Evolutionary conservation across 2,888 invertebrate species (phyloP), one percentile per base, ranked within the genome.

Genomic region (Sarcophaga subvicina): DNA sequence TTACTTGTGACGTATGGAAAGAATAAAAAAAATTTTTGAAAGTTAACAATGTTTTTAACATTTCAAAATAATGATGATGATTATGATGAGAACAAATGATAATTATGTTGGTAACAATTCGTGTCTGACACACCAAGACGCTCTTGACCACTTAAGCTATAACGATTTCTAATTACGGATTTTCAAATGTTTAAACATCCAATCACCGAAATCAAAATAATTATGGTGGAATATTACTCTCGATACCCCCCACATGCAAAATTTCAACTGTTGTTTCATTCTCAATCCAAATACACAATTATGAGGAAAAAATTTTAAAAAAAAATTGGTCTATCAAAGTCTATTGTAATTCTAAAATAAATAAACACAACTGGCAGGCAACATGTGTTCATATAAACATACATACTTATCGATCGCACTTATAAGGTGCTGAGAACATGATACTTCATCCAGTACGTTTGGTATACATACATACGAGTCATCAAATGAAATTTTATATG

Each of bases 391-490:
- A 59, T 60, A 59, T 14, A 62, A 88, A 80, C 60, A 59, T 62
- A 22, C 22, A 22, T 22, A 73, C 80, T 73, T 67, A 73, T 67
- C 11, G 66, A 67, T 67, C 6, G 66, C 90, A 89, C 91, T 90
- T 91, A 90, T 90, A 91, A 90, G 91, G 91, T 89, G 90, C 90
- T 89, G 90, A 90, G 90, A 90, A 91, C 90, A 90, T 89, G 59
- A 75, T 75, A 63, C 78, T 78, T 77, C 83, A 69, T 2, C 37
- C 10, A 37, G 37, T 37, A 37, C 37, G 27, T 27, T 27, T 37
- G 63, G 60, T 70, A 37, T 37, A 27, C 27, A 37, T 37, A 37
- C 10, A 10, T 37, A 20, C 20, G 20, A 37, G 37, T 37, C 8
- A 37, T 10, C 37, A 37, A 37, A 37, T 37, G 37, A 37, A 37